Evolutionary conservation across 2,888 invertebrate genomes (phyloP).

Genomic region (Lepidocyrtinus sp.): DNA sequence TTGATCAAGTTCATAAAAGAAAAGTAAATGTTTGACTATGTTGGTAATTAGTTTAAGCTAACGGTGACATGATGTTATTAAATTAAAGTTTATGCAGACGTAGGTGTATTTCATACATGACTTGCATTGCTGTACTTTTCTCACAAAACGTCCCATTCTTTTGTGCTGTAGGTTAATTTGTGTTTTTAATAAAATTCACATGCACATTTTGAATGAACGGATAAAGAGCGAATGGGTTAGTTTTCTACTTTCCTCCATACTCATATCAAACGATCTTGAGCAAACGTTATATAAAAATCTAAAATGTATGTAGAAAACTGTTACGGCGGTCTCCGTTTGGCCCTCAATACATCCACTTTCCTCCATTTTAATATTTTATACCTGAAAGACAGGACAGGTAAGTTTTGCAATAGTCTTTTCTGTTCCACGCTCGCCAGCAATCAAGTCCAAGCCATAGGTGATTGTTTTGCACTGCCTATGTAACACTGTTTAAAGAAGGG

Average conservation of each 20-base stretch:
- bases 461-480: slow-evolving; percentile 1
- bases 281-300: neutral
- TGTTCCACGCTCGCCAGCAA: neutral
- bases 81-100: neutral
- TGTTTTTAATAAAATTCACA: no score
- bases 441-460: no score
- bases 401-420: slow-evolving; percentile 27
- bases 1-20: slow-evolving; percentile 9
- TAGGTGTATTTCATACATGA: no score
- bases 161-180: no score
- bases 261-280: neutral
- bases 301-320: slow-evolving; percentile 7
- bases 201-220: no score
- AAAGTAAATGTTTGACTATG: no score
- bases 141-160: no score
- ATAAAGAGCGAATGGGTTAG: no score
- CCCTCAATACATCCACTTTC: neutral
- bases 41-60: no score
- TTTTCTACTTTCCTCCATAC: slow-evolving; percentile 25
- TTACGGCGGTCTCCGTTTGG: neutral
- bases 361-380: slow-evolving; percentile 27
- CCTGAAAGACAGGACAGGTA: slow-evolving; percentile 49
- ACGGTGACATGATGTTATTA: neutral
- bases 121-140: no score
- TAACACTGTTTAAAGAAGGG: neutral